Base-by-base conservation (phyloP, 1,140 invertebrate genomes). In the Ceratosolen solmsi region DNA sequence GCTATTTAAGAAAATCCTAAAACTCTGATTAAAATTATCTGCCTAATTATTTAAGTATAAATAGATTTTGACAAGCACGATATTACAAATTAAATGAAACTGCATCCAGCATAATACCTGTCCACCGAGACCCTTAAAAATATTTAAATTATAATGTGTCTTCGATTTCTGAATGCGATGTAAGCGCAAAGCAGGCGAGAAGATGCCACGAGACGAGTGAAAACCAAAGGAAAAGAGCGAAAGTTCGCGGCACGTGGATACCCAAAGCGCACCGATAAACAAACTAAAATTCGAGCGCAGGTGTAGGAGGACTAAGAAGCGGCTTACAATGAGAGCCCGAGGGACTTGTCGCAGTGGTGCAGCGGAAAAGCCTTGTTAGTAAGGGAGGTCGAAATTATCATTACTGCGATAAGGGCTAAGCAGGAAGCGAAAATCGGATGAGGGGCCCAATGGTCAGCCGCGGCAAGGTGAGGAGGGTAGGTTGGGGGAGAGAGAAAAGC, bases 351-450 rank as follows among this genome's bases (percentile, higher is more conserved):
- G 20, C 27, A 36, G 15, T n/a, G 30, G 49, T 22, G 27, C 25
- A 11, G 7, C 25, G 7, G 38, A 49, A 71, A 30, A 49, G 41
- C 25, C 41, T 49, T 15, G n/a, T 17, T 25, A 27, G 58, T 27
- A 63, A 30, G 20, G 15, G 49, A 41, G 75, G 41, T 51, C 27
- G 41, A 68, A 78, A 78, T 78, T 78, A 78, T 78, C 75, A 78
- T 36, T n/a, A 11, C 27, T 27, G 41, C 68, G 75, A 78, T 78
- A 78, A 78, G 25, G 63, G 15, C 63, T 68, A 68, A 58, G 51
- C 60, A 60, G 30, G 41, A 38, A 68, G 20, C 63, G 17, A 49
- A 71, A 75, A 75, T 75, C 74, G 74, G 56, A 76, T 76, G 25
- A 30, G 65, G n/a, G 54, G 73, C 13, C 13, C 13, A 56, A 60